Percentiles rank a stretch among this genome's conserved stretches.
phyloP scores from a whole-genome alignment of 2,113 vertebrate species.

The Petroica traversi region DNA sequence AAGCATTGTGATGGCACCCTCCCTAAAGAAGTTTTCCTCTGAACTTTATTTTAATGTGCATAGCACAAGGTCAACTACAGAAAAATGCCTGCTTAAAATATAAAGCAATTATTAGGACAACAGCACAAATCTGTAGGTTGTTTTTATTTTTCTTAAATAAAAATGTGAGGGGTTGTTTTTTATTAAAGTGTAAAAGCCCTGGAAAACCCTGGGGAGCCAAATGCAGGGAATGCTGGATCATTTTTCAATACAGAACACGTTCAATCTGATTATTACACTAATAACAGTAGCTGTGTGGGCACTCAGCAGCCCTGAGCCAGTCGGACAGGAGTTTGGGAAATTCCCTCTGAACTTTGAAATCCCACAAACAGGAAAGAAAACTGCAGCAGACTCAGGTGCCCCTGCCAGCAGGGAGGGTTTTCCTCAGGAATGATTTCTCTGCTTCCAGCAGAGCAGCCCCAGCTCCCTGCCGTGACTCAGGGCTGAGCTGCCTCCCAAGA shows the following conservation, averaged over 20 bases:
- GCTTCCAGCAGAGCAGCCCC: background rate
- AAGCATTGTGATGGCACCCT: background rate
- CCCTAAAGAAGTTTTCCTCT: background rate
- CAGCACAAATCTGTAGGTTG: background rate
- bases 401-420: background rate
- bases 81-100: background rate
- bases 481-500: background rate
- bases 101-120: background rate
- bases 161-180: background rate
- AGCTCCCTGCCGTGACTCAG: too few species aligned
- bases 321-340: background rate
- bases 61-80: background rate
- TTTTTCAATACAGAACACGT: background rate
- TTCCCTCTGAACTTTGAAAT: background rate
- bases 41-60: background rate
- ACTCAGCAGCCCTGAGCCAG: background rate
- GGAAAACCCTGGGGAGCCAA: background rate
- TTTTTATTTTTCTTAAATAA: background rate
- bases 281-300: background rate
- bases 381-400: background rate
- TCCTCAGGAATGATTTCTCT: accelerated
- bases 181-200: background rate
- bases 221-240: background rate
- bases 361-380: background rate
- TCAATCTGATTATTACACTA: background rate